Percentiles rank a stretch among this genome's conserved stretches.
These are phyloP conservation scores for Erebia epiphron DNA, from an alignment of 2,888 invertebrate species.

Conservation along the genomic window DNA sequence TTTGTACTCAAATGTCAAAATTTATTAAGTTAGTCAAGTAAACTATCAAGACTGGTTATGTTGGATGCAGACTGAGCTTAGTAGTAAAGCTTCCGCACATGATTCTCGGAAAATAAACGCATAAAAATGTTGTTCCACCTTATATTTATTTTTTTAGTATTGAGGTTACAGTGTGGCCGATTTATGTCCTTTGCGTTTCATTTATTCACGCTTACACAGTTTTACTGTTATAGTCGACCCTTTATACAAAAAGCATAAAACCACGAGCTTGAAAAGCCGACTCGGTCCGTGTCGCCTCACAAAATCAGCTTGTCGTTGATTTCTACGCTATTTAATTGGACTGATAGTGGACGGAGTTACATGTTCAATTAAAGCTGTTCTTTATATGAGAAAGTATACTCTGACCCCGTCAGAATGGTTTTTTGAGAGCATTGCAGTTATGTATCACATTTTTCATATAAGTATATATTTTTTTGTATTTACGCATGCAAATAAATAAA, in stretches of 20 bases:
- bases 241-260: slow-evolving; percentile 15
- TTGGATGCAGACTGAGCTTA: not conserved
- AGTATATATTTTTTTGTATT: not conserved
- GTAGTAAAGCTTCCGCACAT: slow-evolving; percentile 18
- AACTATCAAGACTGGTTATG: slow-evolving; percentile 10
- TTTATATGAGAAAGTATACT: not conserved
- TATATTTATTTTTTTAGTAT: slow-evolving; percentile 12
- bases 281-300: not conserved
- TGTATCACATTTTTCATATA: not conserved
- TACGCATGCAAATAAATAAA: not conserved
- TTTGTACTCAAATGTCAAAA: not conserved
- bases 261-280: slow-evolving; percentile 2
- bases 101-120: slow-evolving; percentile 16
- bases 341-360: slow-evolving; percentile 4
- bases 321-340: slow-evolving; percentile 13
- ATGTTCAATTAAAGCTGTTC: not conserved
- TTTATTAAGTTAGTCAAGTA: not conserved
- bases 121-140: slow-evolving; percentile 16
- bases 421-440: not conserved
- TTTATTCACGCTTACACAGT: slow-evolving; percentile 24
- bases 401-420: not conserved
- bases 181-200: slow-evolving; percentile 15
- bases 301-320: slow-evolving; percentile 9
- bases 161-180: slow-evolving; percentile 20
- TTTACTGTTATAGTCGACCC: slow-evolving; percentile 24